A percentile compares a stretch with the other conserved stretches of the same genome.
Evolutionary conservation across 1,140 invertebrate genomes (phyloP).

Genomic region (Cataglyphis hispanica): DNA sequence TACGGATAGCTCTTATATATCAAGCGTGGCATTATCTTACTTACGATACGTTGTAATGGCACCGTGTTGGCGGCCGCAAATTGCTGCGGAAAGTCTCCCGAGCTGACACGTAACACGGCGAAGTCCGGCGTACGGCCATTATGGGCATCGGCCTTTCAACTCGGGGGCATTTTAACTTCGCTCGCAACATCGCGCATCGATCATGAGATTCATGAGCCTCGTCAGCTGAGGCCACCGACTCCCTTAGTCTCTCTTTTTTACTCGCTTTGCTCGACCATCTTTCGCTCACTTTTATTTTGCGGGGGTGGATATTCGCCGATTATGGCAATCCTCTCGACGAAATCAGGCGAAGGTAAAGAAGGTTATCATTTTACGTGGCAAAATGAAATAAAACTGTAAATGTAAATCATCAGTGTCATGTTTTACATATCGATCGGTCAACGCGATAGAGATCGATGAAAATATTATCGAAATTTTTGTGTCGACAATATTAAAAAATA

Average conservation of each 20-base stretch:
- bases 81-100: slow-evolving; percentile 74
- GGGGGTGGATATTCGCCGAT: slow-evolving; percentile 56
- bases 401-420: neutral
- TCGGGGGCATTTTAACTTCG: slow-evolving; percentile 73
- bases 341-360: slow-evolving; percentile 16
- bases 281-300: slow-evolving; percentile 6
- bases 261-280: neutral
- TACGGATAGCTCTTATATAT: slow-evolving; percentile 39
- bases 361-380: slow-evolving; percentile 21
- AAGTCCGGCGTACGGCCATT: slow-evolving; percentile 73
- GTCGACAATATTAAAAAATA: neutral
- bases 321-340: slow-evolving; percentile 52
- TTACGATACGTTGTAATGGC: slow-evolving; percentile 70
- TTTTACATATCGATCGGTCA: neutral
- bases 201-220: slow-evolving; percentile 81
- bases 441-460: neutral
- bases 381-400: neutral
- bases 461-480: neutral
- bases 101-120: slow-evolving; percentile 78
- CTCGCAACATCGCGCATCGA: slow-evolving; percentile 77
- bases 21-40: slow-evolving; percentile 67
- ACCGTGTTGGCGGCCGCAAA: slow-evolving; percentile 75
- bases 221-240: slow-evolving; percentile 35
- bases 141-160: slow-evolving; percentile 78
- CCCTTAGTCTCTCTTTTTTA: neutral